phyloP scores from a whole-genome alignment of 1,140 invertebrate species.

The Trissolcus basalis region DNA sequence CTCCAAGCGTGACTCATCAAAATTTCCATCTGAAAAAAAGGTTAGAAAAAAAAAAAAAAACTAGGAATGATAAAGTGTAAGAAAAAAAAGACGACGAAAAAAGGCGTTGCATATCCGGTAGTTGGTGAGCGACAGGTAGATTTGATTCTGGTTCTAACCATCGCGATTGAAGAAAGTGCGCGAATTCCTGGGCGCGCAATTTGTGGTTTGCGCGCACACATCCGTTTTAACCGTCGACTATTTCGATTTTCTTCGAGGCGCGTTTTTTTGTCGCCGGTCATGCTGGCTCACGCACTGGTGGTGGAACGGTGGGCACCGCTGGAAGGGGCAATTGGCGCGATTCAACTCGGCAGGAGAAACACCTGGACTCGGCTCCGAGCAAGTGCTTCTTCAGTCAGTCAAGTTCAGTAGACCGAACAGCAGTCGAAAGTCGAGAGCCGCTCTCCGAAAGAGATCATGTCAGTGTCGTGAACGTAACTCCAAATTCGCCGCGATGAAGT shows the following conservation, averaged over 20 bases:
- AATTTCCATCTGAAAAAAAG: too few species aligned
- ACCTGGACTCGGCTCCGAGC: slow-evolving; percentile 67
- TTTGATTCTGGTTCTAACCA: too few species aligned
- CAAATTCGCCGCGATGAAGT: neutral
- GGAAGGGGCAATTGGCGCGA: slow-evolving; percentile 40
- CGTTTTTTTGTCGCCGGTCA: slow-evolving; percentile 9
- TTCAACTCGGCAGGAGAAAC: slow-evolving; percentile 52
- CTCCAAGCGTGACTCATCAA: too few species aligned
- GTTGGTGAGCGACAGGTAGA: too few species aligned
- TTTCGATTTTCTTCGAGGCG: slow-evolving; percentile 20
- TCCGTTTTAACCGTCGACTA: neutral
- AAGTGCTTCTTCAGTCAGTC: slow-evolving; percentile 65
- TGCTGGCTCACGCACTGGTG: slow-evolving; percentile 14
- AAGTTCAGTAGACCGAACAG: slow-evolving; percentile 52
- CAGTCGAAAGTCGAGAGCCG: neutral
- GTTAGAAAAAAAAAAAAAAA: too few species aligned
- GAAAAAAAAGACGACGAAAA: too few species aligned
- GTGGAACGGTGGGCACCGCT: slow-evolving; percentile 40
- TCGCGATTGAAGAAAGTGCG: too few species aligned
- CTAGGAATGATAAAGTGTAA: too few species aligned
- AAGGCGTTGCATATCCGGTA: too few species aligned
- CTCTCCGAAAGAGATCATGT: neutral
- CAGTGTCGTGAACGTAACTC: neutral
- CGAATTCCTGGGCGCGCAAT: neutral
- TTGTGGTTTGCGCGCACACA: neutral